Evolutionary conservation across 2,888 invertebrate species (phyloP).

Genomic region (Platynereis dumerilii): DNA sequence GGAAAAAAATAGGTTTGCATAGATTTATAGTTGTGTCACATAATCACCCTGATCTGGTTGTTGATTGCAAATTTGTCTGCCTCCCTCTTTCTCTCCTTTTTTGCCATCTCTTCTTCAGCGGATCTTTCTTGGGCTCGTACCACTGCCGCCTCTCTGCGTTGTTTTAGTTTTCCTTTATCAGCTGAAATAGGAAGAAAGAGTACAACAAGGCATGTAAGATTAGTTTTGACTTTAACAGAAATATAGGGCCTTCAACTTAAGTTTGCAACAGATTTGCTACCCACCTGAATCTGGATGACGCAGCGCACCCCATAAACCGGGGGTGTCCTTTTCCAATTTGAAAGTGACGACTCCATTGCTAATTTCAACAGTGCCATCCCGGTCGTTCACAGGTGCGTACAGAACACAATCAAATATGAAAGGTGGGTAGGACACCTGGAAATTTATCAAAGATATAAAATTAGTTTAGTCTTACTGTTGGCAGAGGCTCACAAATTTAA

Average conservation of each 20-base stretch:
- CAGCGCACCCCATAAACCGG: constrained; percentile 56
- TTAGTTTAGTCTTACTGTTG: no score
- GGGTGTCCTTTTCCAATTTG: constrained; percentile 72
- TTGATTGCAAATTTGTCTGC: constrained; percentile 67
- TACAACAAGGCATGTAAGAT: no score
- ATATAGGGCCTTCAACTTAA: no score
- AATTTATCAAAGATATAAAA: no score
- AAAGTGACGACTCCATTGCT: constrained; percentile 72
- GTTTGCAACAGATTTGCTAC: no score
- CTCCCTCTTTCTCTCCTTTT: constrained; percentile 51
- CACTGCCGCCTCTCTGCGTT: constrained; percentile 66
- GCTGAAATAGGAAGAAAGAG: constrained; percentile 40
- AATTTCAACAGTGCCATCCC: constrained; percentile 72
- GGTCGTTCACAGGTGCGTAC: constrained; percentile 70
- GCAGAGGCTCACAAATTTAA: no score
- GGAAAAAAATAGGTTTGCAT: no score
- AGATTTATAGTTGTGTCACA: no score
- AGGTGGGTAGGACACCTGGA: constrained; percentile 73
- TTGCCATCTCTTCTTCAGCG: constrained; percentile 67
- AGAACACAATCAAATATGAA: constrained; percentile 79
- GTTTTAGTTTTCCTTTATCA: constrained; percentile 51
- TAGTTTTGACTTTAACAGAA: no score
- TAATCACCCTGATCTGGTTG: constrained; percentile 68
- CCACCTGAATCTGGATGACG: constrained; percentile 50
- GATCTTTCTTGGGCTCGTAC: constrained; percentile 64